Base-by-base conservation (phyloP, 2,113 vertebrate species). In the Oreochromis tanganicae region DNA sequence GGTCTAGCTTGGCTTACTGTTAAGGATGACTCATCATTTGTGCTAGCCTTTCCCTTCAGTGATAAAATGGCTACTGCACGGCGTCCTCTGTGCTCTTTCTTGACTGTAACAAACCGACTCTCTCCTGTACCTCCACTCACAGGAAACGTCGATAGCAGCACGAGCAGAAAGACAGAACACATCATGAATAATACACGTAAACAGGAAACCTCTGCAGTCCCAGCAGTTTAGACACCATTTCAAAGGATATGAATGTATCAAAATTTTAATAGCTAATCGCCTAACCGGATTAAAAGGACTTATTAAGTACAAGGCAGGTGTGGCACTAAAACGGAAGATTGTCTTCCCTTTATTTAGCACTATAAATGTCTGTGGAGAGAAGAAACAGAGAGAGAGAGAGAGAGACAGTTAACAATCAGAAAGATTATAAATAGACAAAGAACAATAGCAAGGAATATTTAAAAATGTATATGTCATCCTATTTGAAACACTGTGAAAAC, bases 201-300 rank as follows among this genome's bases (percentile, higher is more conserved):
- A 87, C 83, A 91, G 83, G 73, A 91, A 92, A 93, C 59, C 32
- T 73, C 89, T 68, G 90, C 88, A 85, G 90, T 87, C 89, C 82
- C 63, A 80, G 78, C 83, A 55, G 85, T 90, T 85, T 82, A 91
- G 55, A 89, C 91, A 92, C 75, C 81, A 83, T 89, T 93, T 95
- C 68, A 98, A 99, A 99, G 98, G 98, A 99, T 99, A 99, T 99
- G 98, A 98, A 97, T 99, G 98, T 98, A 99, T 99, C 98, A 99
- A 99, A 98, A 99, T 99, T 98, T 99, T 99, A 98, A 99, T 99
- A 97, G 98, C 98, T 98, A 99, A 96, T 98, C 95, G 98, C 97
- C 98, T 98, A 97, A 98, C 93, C 91, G 96, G 97, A 97, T 97
- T 99, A 96, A 99, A 98, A 98, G 98, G 98, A 96, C 97, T 98